Percentiles rank a stretch among this genome's conserved stretches.
phyloP scores from a whole-genome alignment of 2,888 invertebrate genomes.

The Heliconius erato region DNA sequence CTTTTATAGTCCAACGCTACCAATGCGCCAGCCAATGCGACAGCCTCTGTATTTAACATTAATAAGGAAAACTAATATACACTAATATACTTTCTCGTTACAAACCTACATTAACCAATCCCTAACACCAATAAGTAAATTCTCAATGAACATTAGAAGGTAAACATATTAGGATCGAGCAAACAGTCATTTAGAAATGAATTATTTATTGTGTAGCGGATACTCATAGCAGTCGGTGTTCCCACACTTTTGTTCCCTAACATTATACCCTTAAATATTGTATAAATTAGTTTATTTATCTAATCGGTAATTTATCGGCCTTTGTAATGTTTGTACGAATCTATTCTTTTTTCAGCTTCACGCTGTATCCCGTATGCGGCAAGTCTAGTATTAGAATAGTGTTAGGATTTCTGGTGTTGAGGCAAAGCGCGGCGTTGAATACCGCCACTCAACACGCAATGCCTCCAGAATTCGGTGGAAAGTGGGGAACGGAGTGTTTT shows the following conservation, averaged over 20 bases:
- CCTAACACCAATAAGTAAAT: background rate
- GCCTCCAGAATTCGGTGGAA: too few species aligned
- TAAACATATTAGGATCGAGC: background rate
- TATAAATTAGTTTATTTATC: background rate
- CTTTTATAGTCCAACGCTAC: background rate
- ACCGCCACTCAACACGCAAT: too few species aligned
- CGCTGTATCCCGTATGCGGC: background rate
- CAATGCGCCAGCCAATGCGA: background rate
- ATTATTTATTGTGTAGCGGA: background rate
- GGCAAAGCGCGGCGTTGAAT: too few species aligned
- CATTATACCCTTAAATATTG: constrained; percentile 14
- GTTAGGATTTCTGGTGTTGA: too few species aligned
- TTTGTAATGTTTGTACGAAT: background rate
- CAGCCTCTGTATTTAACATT: background rate
- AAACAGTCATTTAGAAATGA: constrained; percentile 14
- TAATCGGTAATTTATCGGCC: background rate
- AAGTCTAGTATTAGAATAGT: too few species aligned
- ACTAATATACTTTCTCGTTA: background rate
- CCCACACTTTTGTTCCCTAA: constrained; percentile 42
- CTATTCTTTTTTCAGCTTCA: background rate
- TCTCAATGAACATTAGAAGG: background rate
- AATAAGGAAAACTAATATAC: background rate
- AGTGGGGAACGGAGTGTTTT: too few species aligned
- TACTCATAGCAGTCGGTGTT: constrained; percentile 15
- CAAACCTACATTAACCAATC: background rate